These are phyloP conservation scores for Rhynchonema sp. DNA, from an alignment of 2,888 invertebrate species.

Conservation along the genomic window DNA sequence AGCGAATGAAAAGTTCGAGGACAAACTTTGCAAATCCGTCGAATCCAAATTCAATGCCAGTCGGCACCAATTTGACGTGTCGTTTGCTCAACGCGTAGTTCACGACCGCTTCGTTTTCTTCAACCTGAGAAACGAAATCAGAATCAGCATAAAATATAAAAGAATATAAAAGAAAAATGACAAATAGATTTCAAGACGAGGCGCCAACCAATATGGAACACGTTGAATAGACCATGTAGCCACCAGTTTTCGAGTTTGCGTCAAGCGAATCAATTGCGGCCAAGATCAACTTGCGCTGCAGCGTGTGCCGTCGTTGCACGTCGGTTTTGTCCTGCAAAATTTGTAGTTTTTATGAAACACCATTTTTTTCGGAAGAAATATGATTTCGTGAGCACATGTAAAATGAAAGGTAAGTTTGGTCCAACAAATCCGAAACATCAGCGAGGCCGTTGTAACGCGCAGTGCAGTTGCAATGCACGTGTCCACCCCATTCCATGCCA, in stretches of 20 bases:
- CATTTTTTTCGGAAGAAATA: background rate
- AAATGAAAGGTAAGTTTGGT: too few species aligned
- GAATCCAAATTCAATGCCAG: slow-evolving; percentile 80
- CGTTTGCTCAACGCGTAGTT: slow-evolving; percentile 82
- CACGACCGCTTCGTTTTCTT: slow-evolving; percentile 94
- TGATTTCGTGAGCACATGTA: background rate
- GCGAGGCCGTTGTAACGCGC: too few species aligned
- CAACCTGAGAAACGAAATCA: slow-evolving; percentile 42
- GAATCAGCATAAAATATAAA: background rate
- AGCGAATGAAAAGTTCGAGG: background rate
- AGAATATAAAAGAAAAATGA: background rate
- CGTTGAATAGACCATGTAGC: slow-evolving; percentile 91
- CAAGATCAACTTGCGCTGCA: slow-evolving; percentile 73
- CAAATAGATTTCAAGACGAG: background rate
- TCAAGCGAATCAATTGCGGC: slow-evolving; percentile 91
- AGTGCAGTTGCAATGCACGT: too few species aligned
- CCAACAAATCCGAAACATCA: too few species aligned
- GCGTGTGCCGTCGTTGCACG: slow-evolving; percentile 60
- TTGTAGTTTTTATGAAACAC: too few species aligned
- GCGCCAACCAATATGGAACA: slow-evolving; percentile 65
- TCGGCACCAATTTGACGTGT: slow-evolving; percentile 68
- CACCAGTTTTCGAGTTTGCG: slow-evolving; percentile 73
- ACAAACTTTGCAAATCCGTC: slow-evolving; percentile 69
- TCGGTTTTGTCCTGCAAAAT: slow-evolving; percentile 51
- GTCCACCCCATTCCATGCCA: too few species aligned